phyloP scores from a whole-genome alignment of 2,888 invertebrate genomes.

The Matsumyia berberina region DNA sequence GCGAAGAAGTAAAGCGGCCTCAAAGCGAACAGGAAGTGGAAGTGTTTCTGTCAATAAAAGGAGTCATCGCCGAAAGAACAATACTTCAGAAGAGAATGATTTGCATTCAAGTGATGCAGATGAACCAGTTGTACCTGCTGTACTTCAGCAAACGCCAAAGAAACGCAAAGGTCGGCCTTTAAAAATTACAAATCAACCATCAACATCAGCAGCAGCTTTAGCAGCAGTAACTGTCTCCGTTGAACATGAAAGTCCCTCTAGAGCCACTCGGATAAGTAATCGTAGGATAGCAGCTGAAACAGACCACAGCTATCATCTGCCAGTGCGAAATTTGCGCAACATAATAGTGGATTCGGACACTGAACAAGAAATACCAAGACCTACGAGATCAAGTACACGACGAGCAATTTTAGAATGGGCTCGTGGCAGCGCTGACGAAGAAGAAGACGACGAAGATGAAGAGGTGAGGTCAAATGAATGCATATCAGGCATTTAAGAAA shows the following conservation, averaged over 20 bases:
- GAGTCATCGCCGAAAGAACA: conserved; percentile 40
- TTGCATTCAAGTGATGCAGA: conserved; percentile 23
- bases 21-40: conserved; percentile 23
- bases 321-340: conserved; percentile 80
- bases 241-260: conserved; percentile 79
- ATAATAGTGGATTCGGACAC: conserved; percentile 81
- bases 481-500: background rate
- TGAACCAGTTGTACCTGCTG: conserved; percentile 58
- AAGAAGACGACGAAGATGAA: conserved; percentile 81
- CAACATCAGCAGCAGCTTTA: conserved; percentile 56
- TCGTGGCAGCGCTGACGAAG: conserved; percentile 82
- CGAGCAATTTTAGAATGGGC: conserved; percentile 83
- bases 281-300: conserved; percentile 81
- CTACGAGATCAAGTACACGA: conserved; percentile 82
- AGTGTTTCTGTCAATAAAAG: conserved; percentile 28
- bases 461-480: conserved; percentile 78
- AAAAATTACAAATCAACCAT: conserved; percentile 64
- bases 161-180: conserved; percentile 79
- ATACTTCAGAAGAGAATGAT: conserved; percentile 62
- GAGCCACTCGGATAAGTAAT: conserved; percentile 79
- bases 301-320: conserved; percentile 84
- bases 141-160: conserved; percentile 78
- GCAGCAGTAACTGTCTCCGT: conserved; percentile 58
- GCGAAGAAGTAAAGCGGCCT: conserved; percentile 37
- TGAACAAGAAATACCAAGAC: conserved; percentile 80